Conservation (phyloP, 2,113 vertebrate species). For the Coregonus clupeaformis region DNA sequence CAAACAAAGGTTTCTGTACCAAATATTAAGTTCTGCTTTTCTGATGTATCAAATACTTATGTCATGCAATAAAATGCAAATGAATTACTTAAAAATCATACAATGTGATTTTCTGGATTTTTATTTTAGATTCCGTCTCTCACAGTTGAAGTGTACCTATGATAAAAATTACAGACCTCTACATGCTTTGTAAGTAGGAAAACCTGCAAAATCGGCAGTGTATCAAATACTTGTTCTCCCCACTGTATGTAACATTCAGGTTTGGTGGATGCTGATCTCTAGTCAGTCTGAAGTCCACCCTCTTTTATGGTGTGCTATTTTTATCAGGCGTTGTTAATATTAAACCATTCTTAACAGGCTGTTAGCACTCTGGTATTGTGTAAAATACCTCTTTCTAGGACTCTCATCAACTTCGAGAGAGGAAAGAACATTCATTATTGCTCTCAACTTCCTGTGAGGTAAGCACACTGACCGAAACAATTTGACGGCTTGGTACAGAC, state of each 20-base stretch:
- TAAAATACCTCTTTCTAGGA: not conserved
- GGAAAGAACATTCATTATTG: constrained; percentile 17
- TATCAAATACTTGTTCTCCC: no score
- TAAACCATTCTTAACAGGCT: not conserved
- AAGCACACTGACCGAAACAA: constrained; percentile 43
- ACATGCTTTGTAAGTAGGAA: no score
- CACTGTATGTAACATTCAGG: not conserved
- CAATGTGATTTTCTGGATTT: no score
- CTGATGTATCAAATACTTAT: no score
- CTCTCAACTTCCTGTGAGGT: constrained; percentile 28
- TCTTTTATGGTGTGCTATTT: constrained; percentile 6
- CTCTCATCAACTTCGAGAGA: constrained; percentile 41
- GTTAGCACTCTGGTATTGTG: not conserved
- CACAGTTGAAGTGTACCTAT: no score
- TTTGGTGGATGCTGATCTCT: not conserved
- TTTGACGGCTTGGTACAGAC: constrained; percentile 27
- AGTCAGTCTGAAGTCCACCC: not conserved
- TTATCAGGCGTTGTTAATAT: not conserved
- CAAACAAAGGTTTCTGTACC: no score
- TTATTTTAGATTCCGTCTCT: no score
- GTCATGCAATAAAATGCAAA: no score
- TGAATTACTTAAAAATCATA: no score
- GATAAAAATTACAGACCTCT: no score
- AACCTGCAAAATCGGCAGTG: no score
- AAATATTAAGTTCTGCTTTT: no score